Evolutionary conservation across 2,797 vertebrate genomes (phyloP).

Genomic region (Poecile montanus): DNA sequence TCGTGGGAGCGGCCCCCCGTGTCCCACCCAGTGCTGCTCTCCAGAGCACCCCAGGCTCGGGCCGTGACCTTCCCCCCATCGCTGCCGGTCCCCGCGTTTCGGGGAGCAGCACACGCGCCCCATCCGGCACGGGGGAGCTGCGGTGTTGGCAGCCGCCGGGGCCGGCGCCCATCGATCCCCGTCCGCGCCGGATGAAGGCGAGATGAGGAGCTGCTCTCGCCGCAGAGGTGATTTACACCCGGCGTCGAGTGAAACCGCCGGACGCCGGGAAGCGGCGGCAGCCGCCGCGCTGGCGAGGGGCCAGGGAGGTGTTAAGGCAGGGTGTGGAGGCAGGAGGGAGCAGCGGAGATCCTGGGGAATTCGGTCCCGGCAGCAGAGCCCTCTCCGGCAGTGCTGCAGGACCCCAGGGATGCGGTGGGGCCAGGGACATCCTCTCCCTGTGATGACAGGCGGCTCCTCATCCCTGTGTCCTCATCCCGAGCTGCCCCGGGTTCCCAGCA

Average conservation of each 20-base stretch:
- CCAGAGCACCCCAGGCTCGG: accelerated
- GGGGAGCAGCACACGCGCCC: background rate
- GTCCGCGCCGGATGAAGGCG: background rate
- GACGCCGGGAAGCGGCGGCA: background rate
- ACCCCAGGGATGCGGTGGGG: background rate
- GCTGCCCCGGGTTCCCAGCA: accelerated
- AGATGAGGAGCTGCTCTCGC: background rate
- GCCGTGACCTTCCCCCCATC: accelerated
- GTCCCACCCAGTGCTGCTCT: background rate
- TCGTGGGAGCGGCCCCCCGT: background rate
- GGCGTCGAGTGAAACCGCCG: background rate
- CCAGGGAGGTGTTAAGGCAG: background rate
- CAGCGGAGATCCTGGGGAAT: accelerated
- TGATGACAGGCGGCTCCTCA: background rate
- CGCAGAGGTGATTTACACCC: background rate
- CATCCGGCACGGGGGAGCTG: background rate
- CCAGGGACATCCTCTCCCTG: background rate
- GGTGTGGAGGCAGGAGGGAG: background rate
- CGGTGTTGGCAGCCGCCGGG: background rate
- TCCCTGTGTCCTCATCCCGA: accelerated
- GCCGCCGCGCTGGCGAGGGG: background rate
- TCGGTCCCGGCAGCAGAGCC: background rate
- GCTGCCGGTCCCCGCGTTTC: accelerated
- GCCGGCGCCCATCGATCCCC: background rate
- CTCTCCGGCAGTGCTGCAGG: background rate